Percentiles rank a stretch among this genome's conserved stretches.
These are phyloP conservation scores for Stegodyphus mimosarum DNA, from an alignment of 1,140 invertebrate genomes.

Conservation along the genomic window DNA sequence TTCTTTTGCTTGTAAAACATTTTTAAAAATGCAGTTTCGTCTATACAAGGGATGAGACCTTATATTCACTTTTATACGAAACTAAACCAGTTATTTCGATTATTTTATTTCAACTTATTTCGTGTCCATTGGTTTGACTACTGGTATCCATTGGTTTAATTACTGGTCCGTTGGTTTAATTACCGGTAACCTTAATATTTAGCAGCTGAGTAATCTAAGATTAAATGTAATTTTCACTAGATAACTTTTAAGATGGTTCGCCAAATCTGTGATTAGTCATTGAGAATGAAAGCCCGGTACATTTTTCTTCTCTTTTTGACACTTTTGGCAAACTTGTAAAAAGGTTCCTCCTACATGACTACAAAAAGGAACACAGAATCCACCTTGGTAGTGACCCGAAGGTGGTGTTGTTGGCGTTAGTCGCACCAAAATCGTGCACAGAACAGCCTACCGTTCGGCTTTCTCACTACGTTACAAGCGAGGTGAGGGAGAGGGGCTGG, in stretches of 20 bases:
- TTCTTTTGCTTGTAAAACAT: no score
- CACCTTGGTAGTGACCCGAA: background rate
- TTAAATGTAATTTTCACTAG: no score
- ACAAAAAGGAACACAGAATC: background rate
- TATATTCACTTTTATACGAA: no score
- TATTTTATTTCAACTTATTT: no score
- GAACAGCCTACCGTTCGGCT: conserved; percentile 42
- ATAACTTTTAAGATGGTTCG: background rate
- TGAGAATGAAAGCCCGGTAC: background rate
- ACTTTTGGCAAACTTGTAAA: background rate
- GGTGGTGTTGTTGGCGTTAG: background rate
- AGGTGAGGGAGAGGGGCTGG: conserved; percentile 11
- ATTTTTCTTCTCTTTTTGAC: background rate
- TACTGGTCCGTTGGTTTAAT: no score
- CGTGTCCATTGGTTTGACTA: no score
- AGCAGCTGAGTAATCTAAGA: no score
- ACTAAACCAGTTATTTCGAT: no score
- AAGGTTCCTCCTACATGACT: background rate
- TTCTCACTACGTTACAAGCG: background rate
- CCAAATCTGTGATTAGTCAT: background rate
- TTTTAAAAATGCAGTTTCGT: no score
- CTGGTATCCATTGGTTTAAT: no score
- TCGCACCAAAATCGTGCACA: conserved; percentile 38
- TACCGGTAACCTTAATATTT: no score
- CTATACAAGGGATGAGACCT: no score